phyloP scores from a whole-genome alignment of 2,797 vertebrate genomes.

The Rhynchonycteris naso region DNA sequence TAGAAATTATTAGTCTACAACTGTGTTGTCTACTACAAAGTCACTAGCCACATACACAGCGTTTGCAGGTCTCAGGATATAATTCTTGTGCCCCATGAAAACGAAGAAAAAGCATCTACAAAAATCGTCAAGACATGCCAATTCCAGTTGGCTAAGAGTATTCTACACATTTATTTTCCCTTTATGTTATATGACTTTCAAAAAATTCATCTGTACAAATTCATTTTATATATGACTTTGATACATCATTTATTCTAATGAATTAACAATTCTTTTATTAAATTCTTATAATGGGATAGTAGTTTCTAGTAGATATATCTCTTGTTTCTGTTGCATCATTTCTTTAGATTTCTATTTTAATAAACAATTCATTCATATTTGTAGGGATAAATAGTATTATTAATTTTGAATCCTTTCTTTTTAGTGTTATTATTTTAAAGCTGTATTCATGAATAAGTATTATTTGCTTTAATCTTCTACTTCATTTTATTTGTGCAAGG shows the following conservation, averaged over 20 bases:
- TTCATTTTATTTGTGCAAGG: neutral
- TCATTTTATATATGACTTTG: neutral
- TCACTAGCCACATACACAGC: neutral
- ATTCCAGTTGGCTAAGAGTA: neutral
- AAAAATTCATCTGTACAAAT: neutral
- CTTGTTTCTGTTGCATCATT: neutral
- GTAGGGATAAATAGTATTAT: neutral
- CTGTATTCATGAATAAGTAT: neutral
- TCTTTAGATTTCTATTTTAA: neutral
- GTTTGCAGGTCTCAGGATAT: neutral
- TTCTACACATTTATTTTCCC: neutral
- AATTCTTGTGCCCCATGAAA: neutral
- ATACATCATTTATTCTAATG: neutral
- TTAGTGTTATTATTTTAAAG: neutral
- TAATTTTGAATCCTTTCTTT: neutral
- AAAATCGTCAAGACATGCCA: neutral
- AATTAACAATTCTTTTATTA: neutral
- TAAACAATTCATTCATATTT: neutral
- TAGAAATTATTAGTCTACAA: neutral
- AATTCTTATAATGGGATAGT: neutral
- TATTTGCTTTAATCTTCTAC: neutral
- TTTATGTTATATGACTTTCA: neutral
- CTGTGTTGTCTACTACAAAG: neutral
- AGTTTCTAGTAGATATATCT: neutral
- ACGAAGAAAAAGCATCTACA: neutral